phyloP scores from a whole-genome alignment of 2,888 invertebrate species.

The Drosophila heteroneura region DNA sequence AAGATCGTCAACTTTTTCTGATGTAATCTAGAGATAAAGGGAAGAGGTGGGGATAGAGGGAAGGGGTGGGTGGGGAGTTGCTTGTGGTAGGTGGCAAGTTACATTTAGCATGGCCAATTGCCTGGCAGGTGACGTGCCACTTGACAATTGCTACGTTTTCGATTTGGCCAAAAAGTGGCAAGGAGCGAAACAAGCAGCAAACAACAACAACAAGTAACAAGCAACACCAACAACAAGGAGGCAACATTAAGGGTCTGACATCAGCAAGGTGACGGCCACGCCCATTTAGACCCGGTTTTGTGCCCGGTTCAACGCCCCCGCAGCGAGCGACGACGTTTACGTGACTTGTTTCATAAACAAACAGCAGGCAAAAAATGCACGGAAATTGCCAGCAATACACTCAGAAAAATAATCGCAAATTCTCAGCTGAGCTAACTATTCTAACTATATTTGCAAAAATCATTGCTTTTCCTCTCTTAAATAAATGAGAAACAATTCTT shows the following conservation, averaged over 20 bases:
- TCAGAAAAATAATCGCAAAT: neutral
- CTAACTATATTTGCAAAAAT: neutral
- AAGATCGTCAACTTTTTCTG: constrained; percentile 56
- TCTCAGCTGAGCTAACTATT: neutral
- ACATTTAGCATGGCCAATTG: constrained; percentile 61
- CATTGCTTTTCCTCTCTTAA: neutral
- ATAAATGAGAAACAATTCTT: too few species aligned
- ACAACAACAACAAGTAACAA: constrained; percentile 32
- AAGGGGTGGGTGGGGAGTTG: neutral
- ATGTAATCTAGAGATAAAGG: constrained; percentile 19
- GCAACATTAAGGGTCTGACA: constrained; percentile 21
- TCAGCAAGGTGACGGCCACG: constrained; percentile 69
- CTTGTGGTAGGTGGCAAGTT: constrained; percentile 1
- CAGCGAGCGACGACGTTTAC: constrained; percentile 69
- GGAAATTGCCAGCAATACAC: constrained; percentile 66
- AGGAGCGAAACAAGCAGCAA: constrained; percentile 32
- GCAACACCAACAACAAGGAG: constrained; percentile 26
- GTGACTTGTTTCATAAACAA: constrained; percentile 80
- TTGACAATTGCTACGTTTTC: constrained; percentile 80
- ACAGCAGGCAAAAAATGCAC: constrained; percentile 74
- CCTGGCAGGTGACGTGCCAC: constrained; percentile 73
- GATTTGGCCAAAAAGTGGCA: constrained; percentile 72
- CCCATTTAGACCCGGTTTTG: constrained; percentile 62
- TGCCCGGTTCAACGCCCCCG: constrained; percentile 76
- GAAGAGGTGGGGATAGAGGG: neutral